Base-by-base conservation (phyloP, 2,113 vertebrate species). In the Corydoras maculifer region DNA sequence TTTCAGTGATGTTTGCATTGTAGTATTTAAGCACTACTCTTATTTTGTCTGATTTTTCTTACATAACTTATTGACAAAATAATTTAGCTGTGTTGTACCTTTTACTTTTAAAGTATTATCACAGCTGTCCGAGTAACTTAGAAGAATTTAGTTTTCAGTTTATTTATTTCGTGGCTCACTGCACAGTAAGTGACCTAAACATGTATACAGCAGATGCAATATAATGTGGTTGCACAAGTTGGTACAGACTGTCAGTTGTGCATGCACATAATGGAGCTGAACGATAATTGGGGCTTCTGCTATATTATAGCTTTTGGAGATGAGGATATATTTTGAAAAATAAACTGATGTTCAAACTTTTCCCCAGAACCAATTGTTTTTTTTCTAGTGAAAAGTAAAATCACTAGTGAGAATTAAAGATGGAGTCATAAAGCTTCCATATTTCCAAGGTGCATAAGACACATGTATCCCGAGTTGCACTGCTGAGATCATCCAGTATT, bases 151-250 rank as follows among this genome's bases (percentile, higher is more conserved):
- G 50, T 54, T 55, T 48, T 64, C 49, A 3, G 9, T 66, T 53
- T 73, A 54, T 57, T 68, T n/a, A 68, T 58, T 5, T 31, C 54
- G n/a, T 57, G 55, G 51, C 50, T 53, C 18, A 55, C 50, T 32
- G 25, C 57, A 57, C 54, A 57, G 54, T 14, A 12, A 57, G 54
- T 14, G 14, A n/a, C 5, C 13, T 57, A 2, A 14, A 57, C 54
- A 57, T 57, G 54, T 57, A 14, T n/a, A 14, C 54, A 57, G 54
- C 12, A 57, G 54, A 57, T 14, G 54, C 14, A 57, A 5, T 35
- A 62, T 68, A 14, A 7, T 57, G 54, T 57, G 54, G 12, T 57
- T 57, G 11, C 12, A n/a, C 11, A n/a, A 60, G 51, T 4, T 13
- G 54, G 54, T 57, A 14, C 54, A 2, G n/a, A 57, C 7, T 57